Base-by-base conservation (phyloP, 2,113 vertebrate genomes). In the Muntiacus reevesi region DNA sequence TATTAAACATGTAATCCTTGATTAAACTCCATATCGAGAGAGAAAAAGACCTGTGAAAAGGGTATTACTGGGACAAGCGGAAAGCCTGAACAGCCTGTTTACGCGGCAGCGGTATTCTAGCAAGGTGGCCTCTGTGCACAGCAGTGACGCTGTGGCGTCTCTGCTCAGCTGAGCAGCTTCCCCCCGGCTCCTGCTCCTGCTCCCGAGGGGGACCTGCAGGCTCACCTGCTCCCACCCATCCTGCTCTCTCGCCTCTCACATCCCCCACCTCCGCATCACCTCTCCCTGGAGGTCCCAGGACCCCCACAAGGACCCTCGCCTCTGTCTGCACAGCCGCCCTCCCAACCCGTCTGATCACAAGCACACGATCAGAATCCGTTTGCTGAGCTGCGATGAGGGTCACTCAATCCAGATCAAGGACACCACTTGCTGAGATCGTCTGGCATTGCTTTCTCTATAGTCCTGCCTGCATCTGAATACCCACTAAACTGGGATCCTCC, bases 71-170 rank as follows among this genome's bases (percentile, higher is more conserved):
- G 52, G 52, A 50, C 71, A 74, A 9, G 12, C 1, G 1, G 45
- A 60, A 71, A n/a, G 7, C 25, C 15, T 1, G 11, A 19, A 2
- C 2, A 7, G 9, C 30, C 87, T 19, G 93, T 7, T 30, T 2
- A 23, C 2, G 5, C 16, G 12, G 40, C 28, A 30, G 67, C 8
- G 30, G 50, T 3, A 1, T 8, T n/a, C 17, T 10, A 67, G 16
- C 64, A 67, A 33, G 33, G 33, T 2, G 33, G 74, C 74, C 40
- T 17, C 10, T 1, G 43, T 5, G 43, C 78, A 2, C 16, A 2
- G 2, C 28, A 5, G 27, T 17, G 45, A 17, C 5, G 0, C 8
- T 1, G 40, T 0, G 27, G 27, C 15, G 8, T 19, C 43, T 28
- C 16, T 6, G 28, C 28, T 12, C 78, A 3, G 47, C 30, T 13